Percentiles rank a stretch among this genome's conserved stretches.
These are phyloP conservation scores for Botia kubotai DNA, from an alignment of 2,797 vertebrate species.

Conservation along the genomic window DNA sequence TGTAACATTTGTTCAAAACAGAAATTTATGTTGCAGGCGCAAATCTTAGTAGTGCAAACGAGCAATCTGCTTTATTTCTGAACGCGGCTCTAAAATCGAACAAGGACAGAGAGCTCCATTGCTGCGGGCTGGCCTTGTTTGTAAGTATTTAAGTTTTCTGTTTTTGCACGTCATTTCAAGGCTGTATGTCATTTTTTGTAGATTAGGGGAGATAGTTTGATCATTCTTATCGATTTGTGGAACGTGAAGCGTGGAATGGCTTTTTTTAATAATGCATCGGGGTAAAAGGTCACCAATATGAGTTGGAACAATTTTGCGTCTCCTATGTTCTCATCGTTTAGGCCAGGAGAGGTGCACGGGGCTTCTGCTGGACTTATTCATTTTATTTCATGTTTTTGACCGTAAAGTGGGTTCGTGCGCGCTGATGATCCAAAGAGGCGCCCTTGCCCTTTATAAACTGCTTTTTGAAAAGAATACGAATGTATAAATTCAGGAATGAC, in stretches of 20 bases:
- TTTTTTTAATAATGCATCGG: slow-evolving; percentile 71
- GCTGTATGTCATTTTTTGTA: slow-evolving; percentile 43
- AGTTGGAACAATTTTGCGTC: slow-evolving; percentile 63
- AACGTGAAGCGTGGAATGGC: slow-evolving; percentile 65
- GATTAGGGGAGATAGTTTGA: slow-evolving; percentile 64
- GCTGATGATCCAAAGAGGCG: slow-evolving; percentile 65
- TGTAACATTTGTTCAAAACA: not conserved
- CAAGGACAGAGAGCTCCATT: slow-evolving; percentile 1
- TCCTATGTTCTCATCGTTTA: slow-evolving; percentile 36
- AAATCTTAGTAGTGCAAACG: not conserved
- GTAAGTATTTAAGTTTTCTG: slow-evolving; percentile 61
- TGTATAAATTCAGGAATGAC: slow-evolving; percentile 94
- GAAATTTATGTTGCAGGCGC: not conserved
- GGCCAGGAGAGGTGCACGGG: not conserved
- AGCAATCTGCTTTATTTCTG: not conserved
- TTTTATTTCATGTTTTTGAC: not conserved
- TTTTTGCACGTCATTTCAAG: slow-evolving; percentile 58
- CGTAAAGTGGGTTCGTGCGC: slow-evolving; percentile 7
- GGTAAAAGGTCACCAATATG: slow-evolving; percentile 75
- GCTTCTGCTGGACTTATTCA: slow-evolving; percentile 14
- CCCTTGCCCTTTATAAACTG: slow-evolving; percentile 85
- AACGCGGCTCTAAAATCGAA: not conserved
- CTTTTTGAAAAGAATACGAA: slow-evolving; percentile 90
- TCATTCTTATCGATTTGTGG: slow-evolving; percentile 72
- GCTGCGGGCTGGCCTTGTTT: slow-evolving; percentile 30